phyloP scores from a whole-genome alignment of 1,140 invertebrate species.

The Tribolium castaneum region DNA sequence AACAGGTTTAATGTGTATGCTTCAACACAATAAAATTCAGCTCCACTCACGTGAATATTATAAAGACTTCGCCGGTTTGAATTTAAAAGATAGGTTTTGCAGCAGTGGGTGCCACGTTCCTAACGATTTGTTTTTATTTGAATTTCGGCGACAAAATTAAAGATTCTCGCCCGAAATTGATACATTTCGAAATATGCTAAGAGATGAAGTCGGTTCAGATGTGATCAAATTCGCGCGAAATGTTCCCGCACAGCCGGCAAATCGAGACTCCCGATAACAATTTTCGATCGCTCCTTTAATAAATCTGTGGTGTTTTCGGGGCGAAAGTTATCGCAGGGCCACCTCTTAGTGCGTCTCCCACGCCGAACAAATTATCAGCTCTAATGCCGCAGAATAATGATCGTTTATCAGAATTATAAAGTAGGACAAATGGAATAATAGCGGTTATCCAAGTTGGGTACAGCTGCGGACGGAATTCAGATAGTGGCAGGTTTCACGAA shows the following conservation, averaged over 20 bases:
- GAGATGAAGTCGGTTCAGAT: not conserved
- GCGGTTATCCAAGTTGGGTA: constrained; percentile 44
- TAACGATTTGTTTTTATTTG: not conserved
- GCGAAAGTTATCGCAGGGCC: not conserved
- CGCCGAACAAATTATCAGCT: constrained; percentile 14
- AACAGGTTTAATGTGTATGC: not conserved
- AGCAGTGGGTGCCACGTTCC: not conserved
- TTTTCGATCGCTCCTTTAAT: not conserved
- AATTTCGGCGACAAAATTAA: not conserved
- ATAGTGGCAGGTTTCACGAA: constrained; percentile 34
- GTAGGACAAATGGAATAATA: constrained; percentile 41
- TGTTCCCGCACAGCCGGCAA: not conserved
- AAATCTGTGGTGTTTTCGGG: not conserved
- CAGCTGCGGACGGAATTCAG: constrained; percentile 35
- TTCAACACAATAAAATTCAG: not conserved
- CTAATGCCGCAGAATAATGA: constrained; percentile 33
- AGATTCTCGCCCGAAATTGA: not conserved
- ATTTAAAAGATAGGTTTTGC: not conserved
- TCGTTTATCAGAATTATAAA: constrained; percentile 44
- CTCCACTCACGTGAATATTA: not conserved
- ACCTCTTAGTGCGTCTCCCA: constrained; percentile 2
- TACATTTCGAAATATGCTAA: not conserved
- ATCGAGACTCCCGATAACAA: not conserved
- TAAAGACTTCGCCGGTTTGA: not conserved
- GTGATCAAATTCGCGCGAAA: not conserved